These are phyloP conservation scores for Pollenia griseotomentosa DNA, from an alignment of 2,888 invertebrate genomes.

Conservation along the genomic window DNA sequence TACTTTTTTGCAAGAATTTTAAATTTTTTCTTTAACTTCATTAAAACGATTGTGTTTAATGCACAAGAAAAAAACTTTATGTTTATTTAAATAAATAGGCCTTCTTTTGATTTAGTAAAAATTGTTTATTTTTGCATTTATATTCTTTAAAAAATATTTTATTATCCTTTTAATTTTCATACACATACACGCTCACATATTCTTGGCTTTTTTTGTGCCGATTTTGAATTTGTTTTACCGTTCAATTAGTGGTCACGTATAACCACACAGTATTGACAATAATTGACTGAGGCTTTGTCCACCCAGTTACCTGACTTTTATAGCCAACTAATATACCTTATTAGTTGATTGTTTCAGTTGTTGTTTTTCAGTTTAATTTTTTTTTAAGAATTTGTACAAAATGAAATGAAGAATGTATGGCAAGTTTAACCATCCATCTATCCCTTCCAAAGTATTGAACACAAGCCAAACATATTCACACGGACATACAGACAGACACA, in stretches of 20 bases:
- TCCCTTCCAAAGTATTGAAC: constrained; percentile 68
- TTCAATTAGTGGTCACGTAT: constrained; percentile 59
- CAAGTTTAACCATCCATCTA: constrained; percentile 63
- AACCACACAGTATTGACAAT: constrained; percentile 66
- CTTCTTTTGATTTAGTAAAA: too few relatives aligned
- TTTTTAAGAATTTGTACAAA: constrained; percentile 64
- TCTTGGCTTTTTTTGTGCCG: constrained; percentile 18
- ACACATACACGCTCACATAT: constrained; percentile 19
- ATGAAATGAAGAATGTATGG: constrained; percentile 67
- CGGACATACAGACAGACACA: constrained; percentile 35
- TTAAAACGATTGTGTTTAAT: not conserved
- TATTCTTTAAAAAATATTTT: constrained; percentile 1
- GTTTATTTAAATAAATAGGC: constrained; percentile 3
- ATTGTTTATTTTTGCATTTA: not conserved
- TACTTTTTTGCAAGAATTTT: constrained; percentile 26
- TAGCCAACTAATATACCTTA: constrained; percentile 69
- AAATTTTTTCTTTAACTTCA: not conserved
- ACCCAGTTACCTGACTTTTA: constrained; percentile 71
- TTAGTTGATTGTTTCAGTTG: constrained; percentile 61
- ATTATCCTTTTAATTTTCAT: constrained; percentile 43
- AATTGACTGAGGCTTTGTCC: constrained; percentile 70
- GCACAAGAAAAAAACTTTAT: not conserved
- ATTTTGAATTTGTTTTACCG: constrained; percentile 42
- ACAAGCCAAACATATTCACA: constrained; percentile 44
- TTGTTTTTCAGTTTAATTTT: constrained; percentile 26